Evolutionary conservation across 2,888 invertebrate species (phyloP).

Genomic region (Oegoconia quadripuncta): DNA sequence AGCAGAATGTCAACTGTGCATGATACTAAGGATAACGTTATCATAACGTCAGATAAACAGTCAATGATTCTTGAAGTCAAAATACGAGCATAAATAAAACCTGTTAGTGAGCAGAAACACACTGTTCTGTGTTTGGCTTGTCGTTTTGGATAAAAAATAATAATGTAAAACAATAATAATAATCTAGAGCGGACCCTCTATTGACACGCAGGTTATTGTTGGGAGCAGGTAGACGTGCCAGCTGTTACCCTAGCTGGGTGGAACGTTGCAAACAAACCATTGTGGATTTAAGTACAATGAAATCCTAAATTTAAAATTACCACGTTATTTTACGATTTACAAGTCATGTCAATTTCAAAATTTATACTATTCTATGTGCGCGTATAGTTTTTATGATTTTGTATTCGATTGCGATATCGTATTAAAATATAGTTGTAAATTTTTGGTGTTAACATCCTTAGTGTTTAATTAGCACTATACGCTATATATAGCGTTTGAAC

Average conservation of each 20-base stretch:
- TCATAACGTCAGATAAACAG: too few species aligned
- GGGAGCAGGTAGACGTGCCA: conserved; percentile 64
- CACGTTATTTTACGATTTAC: conserved; percentile 26
- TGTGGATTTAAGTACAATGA: conserved; percentile 40
- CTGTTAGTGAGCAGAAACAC: not conserved
- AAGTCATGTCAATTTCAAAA: too few species aligned
- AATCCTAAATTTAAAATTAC: conserved; percentile 50
- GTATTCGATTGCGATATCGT: too few species aligned
- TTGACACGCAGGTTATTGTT: conserved; percentile 62
- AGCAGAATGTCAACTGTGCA: too few species aligned
- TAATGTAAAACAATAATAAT: conserved; percentile 37
- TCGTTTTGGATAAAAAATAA: conserved; percentile 1
- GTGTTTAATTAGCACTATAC: too few species aligned
- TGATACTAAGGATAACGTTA: too few species aligned
- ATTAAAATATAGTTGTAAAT: too few species aligned
- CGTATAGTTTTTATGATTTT: not conserved
- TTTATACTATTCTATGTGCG: too few species aligned
- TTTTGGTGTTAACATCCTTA: too few species aligned
- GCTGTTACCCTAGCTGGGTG: conserved; percentile 56
- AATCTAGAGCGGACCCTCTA: conserved; percentile 44
- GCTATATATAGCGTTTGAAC: too few species aligned
- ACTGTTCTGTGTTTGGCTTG: not conserved
- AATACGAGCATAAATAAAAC: not conserved
- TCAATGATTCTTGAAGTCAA: too few species aligned
- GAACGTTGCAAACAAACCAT: conserved; percentile 52